Percentiles rank a stretch among this genome's conserved stretches.
Conservation (phyloP, 2,888 invertebrate genomes). For the Seira musarum region DNA sequence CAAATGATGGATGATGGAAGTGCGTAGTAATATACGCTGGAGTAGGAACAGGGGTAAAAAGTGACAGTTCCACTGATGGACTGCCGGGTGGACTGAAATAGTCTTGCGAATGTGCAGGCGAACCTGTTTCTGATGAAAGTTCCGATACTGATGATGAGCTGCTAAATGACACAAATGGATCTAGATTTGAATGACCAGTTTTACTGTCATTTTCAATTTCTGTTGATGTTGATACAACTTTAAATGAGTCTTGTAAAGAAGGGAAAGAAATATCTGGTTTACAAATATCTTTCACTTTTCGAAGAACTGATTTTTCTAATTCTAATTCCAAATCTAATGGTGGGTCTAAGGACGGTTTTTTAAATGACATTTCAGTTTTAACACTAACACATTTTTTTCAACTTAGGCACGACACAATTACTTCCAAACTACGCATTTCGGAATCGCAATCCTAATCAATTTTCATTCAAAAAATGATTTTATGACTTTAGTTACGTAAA, state of each 20-base stretch:
- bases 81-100: slow-evolving; percentile 18
- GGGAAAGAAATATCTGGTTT: background rate
- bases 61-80: slow-evolving; percentile 27
- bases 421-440: background rate
- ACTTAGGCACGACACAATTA: background rate
- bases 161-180: background rate
- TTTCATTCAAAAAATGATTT: too few relatives aligned
- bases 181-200: slow-evolving; percentile 19
- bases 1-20: slow-evolving; percentile 16
- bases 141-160: background rate
- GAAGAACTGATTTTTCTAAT: background rate
- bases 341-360: background rate
- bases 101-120: slow-evolving; percentile 19
- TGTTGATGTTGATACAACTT: too few relatives aligned
- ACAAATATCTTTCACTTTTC: background rate
- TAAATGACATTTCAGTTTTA: slow-evolving; percentile 45
- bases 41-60: slow-evolving; percentile 27
- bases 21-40: slow-evolving; percentile 12
- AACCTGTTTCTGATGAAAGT: background rate
- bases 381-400: background rate
- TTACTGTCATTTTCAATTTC: slow-evolving; percentile 1
- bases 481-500: too few relatives aligned
- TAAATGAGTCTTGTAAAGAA: too few relatives aligned
- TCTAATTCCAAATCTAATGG: background rate
- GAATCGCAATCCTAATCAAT: background rate